Conservation (phyloP, 2,113 vertebrate species). For the Cyphomyrus plagiostoma region DNA sequence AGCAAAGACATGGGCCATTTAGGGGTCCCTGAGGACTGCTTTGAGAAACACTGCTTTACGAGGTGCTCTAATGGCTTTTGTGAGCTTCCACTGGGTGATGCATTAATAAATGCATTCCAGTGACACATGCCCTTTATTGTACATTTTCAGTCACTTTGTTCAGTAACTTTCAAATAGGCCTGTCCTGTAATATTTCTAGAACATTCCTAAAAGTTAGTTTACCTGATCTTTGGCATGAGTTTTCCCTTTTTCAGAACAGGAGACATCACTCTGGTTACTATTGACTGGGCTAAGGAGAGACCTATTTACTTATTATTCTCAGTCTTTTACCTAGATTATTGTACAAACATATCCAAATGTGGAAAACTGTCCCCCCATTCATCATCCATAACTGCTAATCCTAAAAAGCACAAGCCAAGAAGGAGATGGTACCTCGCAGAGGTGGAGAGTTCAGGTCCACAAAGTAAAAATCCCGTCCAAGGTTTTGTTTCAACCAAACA, state of each 20-base stretch:
- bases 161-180: background rate
- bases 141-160: background rate
- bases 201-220: constrained; percentile 41
- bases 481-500: background rate
- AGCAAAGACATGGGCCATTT: background rate
- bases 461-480: background rate
- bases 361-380: background rate
- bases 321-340: background rate
- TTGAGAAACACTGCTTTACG: background rate
- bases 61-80: background rate
- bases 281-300: constrained; percentile 38
- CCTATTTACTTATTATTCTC: background rate
- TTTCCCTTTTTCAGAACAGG: constrained; percentile 45
- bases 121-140: background rate
- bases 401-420: background rate
- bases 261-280: constrained; percentile 43
- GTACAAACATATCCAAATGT: background rate
- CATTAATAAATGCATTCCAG: background rate
- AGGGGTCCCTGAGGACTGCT: background rate
- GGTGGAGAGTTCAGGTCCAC: background rate
- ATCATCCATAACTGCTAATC: background rate
- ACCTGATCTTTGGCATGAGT: constrained; percentile 27
- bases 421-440: background rate
- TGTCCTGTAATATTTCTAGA: background rate
- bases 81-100: background rate